These are phyloP conservation scores for Mesopsocus fuscifrons DNA, from an alignment of 2,888 invertebrate species.

Conservation along the genomic window DNA sequence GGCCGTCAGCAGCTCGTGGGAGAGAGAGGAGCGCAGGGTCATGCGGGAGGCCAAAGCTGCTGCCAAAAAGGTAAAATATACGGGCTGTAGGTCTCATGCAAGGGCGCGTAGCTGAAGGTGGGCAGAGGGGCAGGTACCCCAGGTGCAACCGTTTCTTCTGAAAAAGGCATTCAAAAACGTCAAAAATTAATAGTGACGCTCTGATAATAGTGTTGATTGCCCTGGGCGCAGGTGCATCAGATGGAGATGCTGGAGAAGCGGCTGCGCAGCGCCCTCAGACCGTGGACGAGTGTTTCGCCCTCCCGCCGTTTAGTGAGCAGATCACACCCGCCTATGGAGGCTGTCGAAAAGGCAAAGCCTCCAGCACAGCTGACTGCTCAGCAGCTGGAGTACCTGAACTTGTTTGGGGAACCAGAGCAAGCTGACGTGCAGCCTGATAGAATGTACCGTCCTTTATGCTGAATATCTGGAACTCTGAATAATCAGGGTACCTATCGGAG, in stretches of 20 bases:
- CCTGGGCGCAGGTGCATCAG: conserved; percentile 6
- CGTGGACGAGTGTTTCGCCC: not conserved
- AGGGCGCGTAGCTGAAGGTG: too few species aligned
- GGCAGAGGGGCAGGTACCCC: too few species aligned
- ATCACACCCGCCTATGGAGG: not conserved
- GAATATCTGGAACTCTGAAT: too few species aligned
- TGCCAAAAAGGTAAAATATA: not conserved
- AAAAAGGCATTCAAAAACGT: too few species aligned
- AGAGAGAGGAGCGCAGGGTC: not conserved
- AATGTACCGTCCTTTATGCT: too few species aligned
- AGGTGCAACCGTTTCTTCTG: too few species aligned
- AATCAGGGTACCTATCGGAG: too few species aligned
- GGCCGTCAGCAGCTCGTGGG: not conserved
- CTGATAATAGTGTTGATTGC: too few species aligned
- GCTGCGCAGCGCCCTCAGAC: not conserved
- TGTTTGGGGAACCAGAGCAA: not conserved
- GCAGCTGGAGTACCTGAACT: conserved; percentile 2
- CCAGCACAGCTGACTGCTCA: not conserved
- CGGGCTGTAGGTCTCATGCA: not conserved
- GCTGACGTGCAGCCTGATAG: too few species aligned
- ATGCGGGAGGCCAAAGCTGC: conserved; percentile 4
- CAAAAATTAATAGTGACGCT: too few species aligned
- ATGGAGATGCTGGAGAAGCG: conserved; percentile 1
- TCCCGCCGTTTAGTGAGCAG: not conserved
- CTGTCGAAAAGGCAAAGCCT: not conserved